These are phyloP conservation scores for Hypsopygia costalis DNA, from an alignment of 2,888 invertebrate genomes.

Conservation along the genomic window DNA sequence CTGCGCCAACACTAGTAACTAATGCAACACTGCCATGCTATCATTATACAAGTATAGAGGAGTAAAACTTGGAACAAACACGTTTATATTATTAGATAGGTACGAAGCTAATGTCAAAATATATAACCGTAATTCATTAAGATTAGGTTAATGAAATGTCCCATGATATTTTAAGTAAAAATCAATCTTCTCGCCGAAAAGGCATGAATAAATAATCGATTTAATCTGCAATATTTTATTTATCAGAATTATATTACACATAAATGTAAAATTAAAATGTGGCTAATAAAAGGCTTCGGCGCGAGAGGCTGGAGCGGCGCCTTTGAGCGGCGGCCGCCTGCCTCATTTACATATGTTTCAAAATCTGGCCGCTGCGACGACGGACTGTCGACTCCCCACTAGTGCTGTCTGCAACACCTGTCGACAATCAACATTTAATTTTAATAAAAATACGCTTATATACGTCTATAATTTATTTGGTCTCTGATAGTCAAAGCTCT, in stretches of 20 bases:
- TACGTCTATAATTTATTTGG: slow-evolving; percentile 4
- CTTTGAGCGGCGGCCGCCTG: slow-evolving; percentile 47
- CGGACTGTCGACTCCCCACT: slow-evolving; percentile 41
- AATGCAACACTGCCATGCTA: background rate
- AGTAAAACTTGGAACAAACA: no score
- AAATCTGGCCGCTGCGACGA: slow-evolving; percentile 55
- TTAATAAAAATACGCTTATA: slow-evolving; percentile 14
- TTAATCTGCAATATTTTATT: slow-evolving; percentile 39
- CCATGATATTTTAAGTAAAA: background rate
- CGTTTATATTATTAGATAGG: no score
- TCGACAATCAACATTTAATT: slow-evolving; percentile 36
- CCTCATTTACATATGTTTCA: slow-evolving; percentile 71
- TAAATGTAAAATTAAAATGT: slow-evolving; percentile 52
- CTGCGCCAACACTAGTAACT: slow-evolving; percentile 8
- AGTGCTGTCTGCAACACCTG: slow-evolving; percentile 45
- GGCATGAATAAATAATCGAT: slow-evolving; percentile 10
- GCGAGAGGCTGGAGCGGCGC: slow-evolving; percentile 45
- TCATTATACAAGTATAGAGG: no score
- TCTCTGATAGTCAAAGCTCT: slow-evolving; percentile 9
- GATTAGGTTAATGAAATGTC: no score
- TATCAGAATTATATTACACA: slow-evolving; percentile 35
- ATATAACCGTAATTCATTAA: no score
- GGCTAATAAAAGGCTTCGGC: slow-evolving; percentile 55
- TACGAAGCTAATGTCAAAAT: no score
- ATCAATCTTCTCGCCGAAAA: slow-evolving; percentile 10